Base-by-base conservation (phyloP, 2,113 vertebrate genomes). In the Otus sunia region DNA sequence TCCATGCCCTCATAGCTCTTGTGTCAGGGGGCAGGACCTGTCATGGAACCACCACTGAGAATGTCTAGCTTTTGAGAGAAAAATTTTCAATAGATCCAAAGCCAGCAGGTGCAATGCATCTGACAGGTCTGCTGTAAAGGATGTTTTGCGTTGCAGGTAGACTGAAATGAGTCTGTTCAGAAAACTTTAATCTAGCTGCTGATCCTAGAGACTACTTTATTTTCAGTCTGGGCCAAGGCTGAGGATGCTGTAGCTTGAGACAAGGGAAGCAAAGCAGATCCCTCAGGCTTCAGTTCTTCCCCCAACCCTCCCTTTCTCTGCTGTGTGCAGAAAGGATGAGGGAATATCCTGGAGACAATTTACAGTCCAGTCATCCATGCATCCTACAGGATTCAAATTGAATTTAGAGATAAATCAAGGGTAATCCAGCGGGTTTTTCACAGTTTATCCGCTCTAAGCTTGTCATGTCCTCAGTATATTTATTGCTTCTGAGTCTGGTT, bases 1-100 rank as follows among this genome's bases (percentile, higher is more conserved):
- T 23, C 4, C 22, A 18, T 36, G 10, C 6, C 13, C 10, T 63
- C 7, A 2, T 8, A 60, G 16, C 26, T 30, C 7, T 45, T 49
- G 14, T 19, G 25, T 5, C 15, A 69, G 45, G 6, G 3, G 7
- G 3, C 55, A 87, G 18, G 20, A 56, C 6, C 20, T 23, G 18
- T 12, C 43, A 36, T 9, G 0, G 0, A 1, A 1, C 21, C 5
- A 2, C 17, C 17, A 17, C 0, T 0, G n/a, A 25, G 15, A 82
- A 45, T 26, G 8, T 45, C 18, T 20, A 56, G 11, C 21, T 91
- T 95, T 67, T 20, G 22, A 78, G 27, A 63, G 22, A 36, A 55
- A 66, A 83, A 50, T 60, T 90, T 76, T 83, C 43, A 36, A 13
- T 21, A 56, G 26, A 34, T 16, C 32, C n/a, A 62, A 66, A 67